Base-by-base conservation (phyloP, 1,140 invertebrate species). In the Ladona fulva region DNA sequence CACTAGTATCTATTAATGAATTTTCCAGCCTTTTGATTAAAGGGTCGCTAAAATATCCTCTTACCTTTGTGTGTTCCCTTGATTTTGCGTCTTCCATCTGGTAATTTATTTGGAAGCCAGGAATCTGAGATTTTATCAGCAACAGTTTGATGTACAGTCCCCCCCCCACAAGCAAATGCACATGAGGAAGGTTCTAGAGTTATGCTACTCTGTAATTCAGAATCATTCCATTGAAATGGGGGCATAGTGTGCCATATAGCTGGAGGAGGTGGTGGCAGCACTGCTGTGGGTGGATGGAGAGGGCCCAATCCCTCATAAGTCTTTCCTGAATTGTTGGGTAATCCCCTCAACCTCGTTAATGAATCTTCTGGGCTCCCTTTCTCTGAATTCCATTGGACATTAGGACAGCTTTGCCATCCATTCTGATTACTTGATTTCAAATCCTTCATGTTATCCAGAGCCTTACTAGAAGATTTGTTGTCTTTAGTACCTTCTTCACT, bases 31-130 rank as follows among this genome's bases (percentile, higher is more conserved):
- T n/a, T n/a, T n/a, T n/a, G n/a, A n/a, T 37, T 37, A 37, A 5
- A 37, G 8, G 29, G 8, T 37, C 3, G 29, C 29, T 37, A 37
- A 37, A 37, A 37, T 1, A 37, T 5, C 3, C 25, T 3, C 24
- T 14, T 73, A 81, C 81, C 80, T 79, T 76, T 78, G 77, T 80
- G 77, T 29, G 25, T 44, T 74, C 80, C 80, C 19, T 74, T 76
- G 10, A 81, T 81, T 76, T 78, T 78, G 25, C 81, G 79, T 24
- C 78, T 77, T n/a, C 80, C 81, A 77, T 81, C 80, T 29, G 80
- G 79, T 11, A 80, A 77, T 59, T 79, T 79, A 12, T 79, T 78
- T n/a, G 77, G 10, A 66, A 66, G 52, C 52, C 52, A 66, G 12
- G 52, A 66, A 66, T 66, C 52, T 66, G 52, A 66, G n/a, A 19